A percentile compares a stretch with the other conserved stretches of the same genome.
Conservation (phyloP, 2,113 vertebrate genomes). For the Paralichthys olivaceus region DNA sequence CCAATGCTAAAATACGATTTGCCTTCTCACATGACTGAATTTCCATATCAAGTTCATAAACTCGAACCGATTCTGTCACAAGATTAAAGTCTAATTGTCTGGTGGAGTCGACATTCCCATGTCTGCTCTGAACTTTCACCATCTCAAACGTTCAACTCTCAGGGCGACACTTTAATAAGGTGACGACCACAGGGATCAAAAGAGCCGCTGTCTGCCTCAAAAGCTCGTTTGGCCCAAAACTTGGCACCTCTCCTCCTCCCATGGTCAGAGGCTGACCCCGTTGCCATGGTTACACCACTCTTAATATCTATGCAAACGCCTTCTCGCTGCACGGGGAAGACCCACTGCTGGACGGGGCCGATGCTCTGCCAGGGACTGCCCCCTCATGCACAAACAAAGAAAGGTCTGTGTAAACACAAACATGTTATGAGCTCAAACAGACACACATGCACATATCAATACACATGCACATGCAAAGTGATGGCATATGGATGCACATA, state of each 20-base stretch:
- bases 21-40: neutral
- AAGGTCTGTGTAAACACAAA: conserved; percentile 21
- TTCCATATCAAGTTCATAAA: neutral
- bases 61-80: neutral
- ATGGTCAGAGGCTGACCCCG: conserved; percentile 59
- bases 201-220: conserved; percentile 31
- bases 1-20: neutral
- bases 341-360: conserved; percentile 25
- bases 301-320: conserved; percentile 63
- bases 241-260: conserved; percentile 52
- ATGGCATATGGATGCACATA: neutral
- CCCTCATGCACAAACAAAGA: conserved; percentile 10
- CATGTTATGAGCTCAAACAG: neutral
- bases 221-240: conserved; percentile 63
- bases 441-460: neutral
- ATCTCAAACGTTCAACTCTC: conserved; percentile 27
- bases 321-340: conserved; percentile 47
- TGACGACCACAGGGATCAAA: conserved; percentile 49
- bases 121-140: conserved; percentile 1
- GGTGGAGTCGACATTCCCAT: neutral
- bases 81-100: neutral
- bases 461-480: neutral
- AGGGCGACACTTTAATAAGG: conserved; percentile 56
- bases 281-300: conserved; percentile 53
- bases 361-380: neutral